These are phyloP conservation scores for Mastomys natalensis DNA, from an alignment of 2,113 vertebrate genomes.

Conservation along the genomic window DNA sequence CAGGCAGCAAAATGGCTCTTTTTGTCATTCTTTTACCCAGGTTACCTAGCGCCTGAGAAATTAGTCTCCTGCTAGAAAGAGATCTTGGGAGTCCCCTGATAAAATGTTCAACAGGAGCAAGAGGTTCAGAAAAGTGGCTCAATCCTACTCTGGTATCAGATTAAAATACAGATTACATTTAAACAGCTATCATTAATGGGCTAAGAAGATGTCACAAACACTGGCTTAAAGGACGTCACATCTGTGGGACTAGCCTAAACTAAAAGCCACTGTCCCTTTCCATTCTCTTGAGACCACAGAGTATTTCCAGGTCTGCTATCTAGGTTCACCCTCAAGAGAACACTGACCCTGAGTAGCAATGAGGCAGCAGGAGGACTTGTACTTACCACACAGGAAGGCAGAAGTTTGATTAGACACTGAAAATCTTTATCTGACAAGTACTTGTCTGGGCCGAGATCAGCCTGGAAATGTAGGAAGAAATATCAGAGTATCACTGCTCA, in stretches of 20 bases:
- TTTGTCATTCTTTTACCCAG: background rate
- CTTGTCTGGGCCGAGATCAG: conserved; percentile 98
- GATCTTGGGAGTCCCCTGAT: background rate
- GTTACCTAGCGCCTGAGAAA: background rate
- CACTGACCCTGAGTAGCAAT: background rate
- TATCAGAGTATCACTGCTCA: background rate
- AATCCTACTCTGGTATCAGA: conserved; percentile 11
- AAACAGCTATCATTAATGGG: background rate
- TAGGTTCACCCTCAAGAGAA: background rate
- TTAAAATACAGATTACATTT: conserved; percentile 38
- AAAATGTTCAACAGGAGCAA: background rate
- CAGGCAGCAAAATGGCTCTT: background rate
- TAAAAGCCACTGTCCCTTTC: background rate
- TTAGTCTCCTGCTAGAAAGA: conserved; percentile 25
- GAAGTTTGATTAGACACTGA: conserved; percentile 94
- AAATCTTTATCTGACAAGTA: conserved; percentile 98
- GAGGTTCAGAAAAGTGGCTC: background rate
- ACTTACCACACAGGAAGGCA: conserved; percentile 94
- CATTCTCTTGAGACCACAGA: background rate
- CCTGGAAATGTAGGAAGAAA: conserved; percentile 87
- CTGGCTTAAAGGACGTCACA: background rate
- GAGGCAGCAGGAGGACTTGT: conserved; percentile 50
- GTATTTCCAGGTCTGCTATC: background rate
- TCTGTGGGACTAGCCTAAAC: background rate
- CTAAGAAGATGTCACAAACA: background rate